Evolutionary conservation across 2,113 vertebrate species (phyloP).

Genomic region (Pteruthius melanotis): DNA sequence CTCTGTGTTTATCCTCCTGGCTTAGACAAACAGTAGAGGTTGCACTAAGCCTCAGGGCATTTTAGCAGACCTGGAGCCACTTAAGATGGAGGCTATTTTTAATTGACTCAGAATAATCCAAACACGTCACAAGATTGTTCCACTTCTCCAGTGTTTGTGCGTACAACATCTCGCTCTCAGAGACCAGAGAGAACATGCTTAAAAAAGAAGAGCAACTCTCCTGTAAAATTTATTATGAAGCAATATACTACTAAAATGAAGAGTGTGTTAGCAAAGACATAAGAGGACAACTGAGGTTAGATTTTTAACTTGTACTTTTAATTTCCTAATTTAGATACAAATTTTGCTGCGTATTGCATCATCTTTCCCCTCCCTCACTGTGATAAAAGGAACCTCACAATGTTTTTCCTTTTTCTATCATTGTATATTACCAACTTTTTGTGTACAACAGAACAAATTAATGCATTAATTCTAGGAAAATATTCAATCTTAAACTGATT

Average conservation of each 20-base stretch:
- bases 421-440: not conserved
- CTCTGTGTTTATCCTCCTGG: constrained; percentile 12
- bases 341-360: not conserved
- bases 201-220: not conserved
- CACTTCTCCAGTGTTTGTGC: not conserved
- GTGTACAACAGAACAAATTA: not conserved
- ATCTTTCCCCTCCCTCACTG: not conserved
- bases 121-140: not conserved
- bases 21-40: not conserved
- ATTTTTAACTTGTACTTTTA: not conserved
- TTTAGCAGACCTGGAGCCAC: constrained; percentile 17
- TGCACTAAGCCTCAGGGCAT: not conserved
- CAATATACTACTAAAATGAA: not conserved
- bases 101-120: constrained; percentile 19
- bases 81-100: constrained; percentile 38
- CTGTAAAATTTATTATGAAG: not conserved
- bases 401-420: not conserved
- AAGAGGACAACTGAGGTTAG: not conserved
- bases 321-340: not conserved
- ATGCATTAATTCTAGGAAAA: not conserved
- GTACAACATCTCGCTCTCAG: not conserved
- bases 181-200: not conserved
- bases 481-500: not conserved
- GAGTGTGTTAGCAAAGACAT: not conserved
- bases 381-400: not conserved